These are phyloP conservation scores for Leptinotarsa texana DNA, from an alignment of 1,140 invertebrate genomes.

Conservation along the genomic window DNA sequence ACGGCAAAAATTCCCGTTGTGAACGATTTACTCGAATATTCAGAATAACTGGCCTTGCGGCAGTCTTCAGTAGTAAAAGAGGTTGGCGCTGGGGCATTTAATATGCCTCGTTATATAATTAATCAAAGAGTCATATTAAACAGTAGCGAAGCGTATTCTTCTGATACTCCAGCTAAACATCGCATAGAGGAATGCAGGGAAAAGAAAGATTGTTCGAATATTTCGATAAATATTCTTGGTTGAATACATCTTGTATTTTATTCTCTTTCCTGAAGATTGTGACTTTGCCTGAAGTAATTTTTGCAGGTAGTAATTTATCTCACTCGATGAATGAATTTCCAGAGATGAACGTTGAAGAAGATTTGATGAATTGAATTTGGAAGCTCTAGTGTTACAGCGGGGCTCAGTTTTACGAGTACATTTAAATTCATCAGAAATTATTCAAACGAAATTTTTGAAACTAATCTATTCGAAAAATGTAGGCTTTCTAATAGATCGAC, in stretches of 20 bases:
- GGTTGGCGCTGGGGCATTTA: slow-evolving; percentile 44
- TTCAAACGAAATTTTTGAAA: too few species aligned
- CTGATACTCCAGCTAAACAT: slow-evolving; percentile 38
- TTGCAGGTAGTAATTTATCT: too few species aligned
- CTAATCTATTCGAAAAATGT: too few species aligned
- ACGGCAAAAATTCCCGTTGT: slow-evolving; percentile 21
- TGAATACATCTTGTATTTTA: not conserved
- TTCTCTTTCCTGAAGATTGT: not conserved
- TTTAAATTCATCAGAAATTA: too few species aligned
- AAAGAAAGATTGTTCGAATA: slow-evolving; percentile 41
- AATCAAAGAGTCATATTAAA: slow-evolving; percentile 51
- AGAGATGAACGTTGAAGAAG: too few species aligned
- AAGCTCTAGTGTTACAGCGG: too few species aligned
- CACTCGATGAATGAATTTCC: too few species aligned
- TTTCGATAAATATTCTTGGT: slow-evolving; percentile 27
- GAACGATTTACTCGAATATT: slow-evolving; percentile 42
- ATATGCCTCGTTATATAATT: slow-evolving; percentile 49
- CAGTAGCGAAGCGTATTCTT: slow-evolving; percentile 49
- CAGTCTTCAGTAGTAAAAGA: slow-evolving; percentile 39
- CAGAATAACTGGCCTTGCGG: slow-evolving; percentile 38
- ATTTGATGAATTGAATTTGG: too few species aligned
- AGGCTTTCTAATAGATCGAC: too few species aligned
- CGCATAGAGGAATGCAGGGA: slow-evolving; percentile 30
- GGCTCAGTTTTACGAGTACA: too few species aligned
- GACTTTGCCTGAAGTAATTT: too few species aligned